Evolutionary conservation across 2,113 vertebrate genomes (phyloP).

Genomic region (Trichomycterus rosablanca): DNA sequence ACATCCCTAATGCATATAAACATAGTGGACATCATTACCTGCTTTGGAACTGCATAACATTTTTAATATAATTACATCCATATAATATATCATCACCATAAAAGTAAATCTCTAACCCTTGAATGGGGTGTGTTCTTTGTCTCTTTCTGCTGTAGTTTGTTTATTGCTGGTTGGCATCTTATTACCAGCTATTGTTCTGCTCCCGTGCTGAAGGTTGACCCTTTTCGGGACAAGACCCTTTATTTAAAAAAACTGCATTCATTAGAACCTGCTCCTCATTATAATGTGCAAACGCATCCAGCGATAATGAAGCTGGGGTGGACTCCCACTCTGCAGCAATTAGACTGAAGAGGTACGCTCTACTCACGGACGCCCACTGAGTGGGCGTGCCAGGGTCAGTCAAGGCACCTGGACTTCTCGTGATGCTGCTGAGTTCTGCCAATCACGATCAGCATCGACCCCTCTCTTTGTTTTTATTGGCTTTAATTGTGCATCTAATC

Average conservation of each 20-base stretch:
- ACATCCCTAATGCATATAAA: too few relatives aligned
- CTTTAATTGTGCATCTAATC: neutral
- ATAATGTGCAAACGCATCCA: conserved; percentile 44
- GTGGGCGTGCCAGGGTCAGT: conserved; percentile 39
- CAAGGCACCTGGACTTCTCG: conserved; percentile 27
- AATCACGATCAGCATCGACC: conserved; percentile 31
- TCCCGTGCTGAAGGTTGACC: conserved; percentile 53
- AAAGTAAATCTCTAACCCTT: too few relatives aligned
- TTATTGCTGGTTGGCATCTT: conserved; percentile 38
- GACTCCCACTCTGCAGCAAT: conserved; percentile 46
- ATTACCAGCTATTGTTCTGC: conserved; percentile 42
- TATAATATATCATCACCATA: too few relatives aligned
- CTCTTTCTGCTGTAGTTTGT: conserved; percentile 26
- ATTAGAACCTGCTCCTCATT: conserved; percentile 63
- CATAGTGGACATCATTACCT: too few relatives aligned
- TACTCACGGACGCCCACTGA: neutral
- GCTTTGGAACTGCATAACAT: too few relatives aligned
- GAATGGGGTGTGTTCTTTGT: conserved; percentile 14
- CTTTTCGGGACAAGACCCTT: conserved; percentile 47
- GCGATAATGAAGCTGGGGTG: conserved; percentile 42
- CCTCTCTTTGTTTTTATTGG: conserved; percentile 13
- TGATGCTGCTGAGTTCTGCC: conserved; percentile 22
- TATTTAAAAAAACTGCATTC: conserved; percentile 54
- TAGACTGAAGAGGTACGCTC: conserved; percentile 39
- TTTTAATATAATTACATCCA: neutral